Conservation (phyloP, 2,113 vertebrate species). For the Chionodraco myersi region DNA sequence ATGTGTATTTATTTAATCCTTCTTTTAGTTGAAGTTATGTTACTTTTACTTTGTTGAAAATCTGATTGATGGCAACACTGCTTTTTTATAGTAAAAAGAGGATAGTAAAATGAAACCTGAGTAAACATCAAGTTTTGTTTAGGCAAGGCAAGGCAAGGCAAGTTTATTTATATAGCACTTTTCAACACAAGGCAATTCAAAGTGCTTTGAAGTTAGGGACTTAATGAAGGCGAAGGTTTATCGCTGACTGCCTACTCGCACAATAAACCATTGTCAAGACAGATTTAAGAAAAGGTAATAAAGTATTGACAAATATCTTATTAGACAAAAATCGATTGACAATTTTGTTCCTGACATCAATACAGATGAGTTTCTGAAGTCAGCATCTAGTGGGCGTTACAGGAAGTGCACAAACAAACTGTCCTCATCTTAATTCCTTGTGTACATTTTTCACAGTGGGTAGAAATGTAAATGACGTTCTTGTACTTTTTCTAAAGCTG, state of each 20-base stretch:
- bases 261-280: neutral
- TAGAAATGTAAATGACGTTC: neutral
- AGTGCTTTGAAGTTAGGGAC: neutral
- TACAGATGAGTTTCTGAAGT: slow-evolving; percentile 10
- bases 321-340: neutral
- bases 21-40: neutral
- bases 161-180: too few species aligned
- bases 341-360: neutral
- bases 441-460: neutral
- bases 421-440: neutral
- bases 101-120: neutral
- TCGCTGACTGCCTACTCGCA: neutral
- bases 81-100: neutral
- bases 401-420: slow-evolving; percentile 38
- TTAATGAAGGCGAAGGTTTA: neutral
- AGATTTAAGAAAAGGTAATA: neutral
- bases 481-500: neutral
- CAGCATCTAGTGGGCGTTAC: slow-evolving; percentile 41
- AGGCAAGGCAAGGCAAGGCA: too few species aligned
- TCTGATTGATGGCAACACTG: neutral
- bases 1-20: neutral
- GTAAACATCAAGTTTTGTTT: neutral
- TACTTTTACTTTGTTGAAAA: neutral
- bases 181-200: too few species aligned
- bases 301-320: too few species aligned